Evolutionary conservation across 2,113 vertebrate species (phyloP), one percentile per base, ranked within the genome.

Genomic region (Otolemur garnettii): DNA sequence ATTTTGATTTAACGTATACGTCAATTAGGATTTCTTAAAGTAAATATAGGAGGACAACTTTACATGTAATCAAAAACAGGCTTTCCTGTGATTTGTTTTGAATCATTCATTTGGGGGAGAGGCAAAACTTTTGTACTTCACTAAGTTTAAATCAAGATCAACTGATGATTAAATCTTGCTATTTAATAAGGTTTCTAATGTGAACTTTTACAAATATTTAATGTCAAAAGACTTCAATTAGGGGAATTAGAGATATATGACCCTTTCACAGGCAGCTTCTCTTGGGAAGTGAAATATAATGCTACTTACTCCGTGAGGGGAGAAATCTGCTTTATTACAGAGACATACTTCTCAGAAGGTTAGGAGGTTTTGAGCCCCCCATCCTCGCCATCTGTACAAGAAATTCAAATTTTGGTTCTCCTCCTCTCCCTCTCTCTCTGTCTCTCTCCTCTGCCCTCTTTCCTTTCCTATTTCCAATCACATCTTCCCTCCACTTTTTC

Each of bases 11-110:
- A 53, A 92, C 5, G 7, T 94, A 28, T 80, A 87, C 68, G 98
- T 97, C 97, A 97, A 97, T 97, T 96, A 98, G 94, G 78, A 97
- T 97, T 97, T 97, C 97, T 97, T 97, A 97, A 90, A 81, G 42
- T 88, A 71, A 92, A 82, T 69, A 78, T 55, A 96, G 93, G 90
- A 89, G 88, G 94, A 96, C 97, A 96, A 57, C 35, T 91, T 81
- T 90, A 64, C 38, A 22, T 38, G 91, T 90, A 96, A 84, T 94
- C 93, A 96, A 94, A 97, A 94, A 45, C 4, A 18, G 57, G 22
- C 45, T 84, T 83, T 79, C 80, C 79, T 80, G 35, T 84, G 86
- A 82, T 64, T 91, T 84, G 18, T 80, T 91, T 71, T 42, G 86
- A 85, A 86, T 89, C 77, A 50, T 30, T 88, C 75, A 84, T 96